A percentile compares a stretch with the other conserved stretches of the same genome.
phyloP scores from a whole-genome alignment of 92 coral and sea anemone genomes.

The Palythoa grandis region DNA sequence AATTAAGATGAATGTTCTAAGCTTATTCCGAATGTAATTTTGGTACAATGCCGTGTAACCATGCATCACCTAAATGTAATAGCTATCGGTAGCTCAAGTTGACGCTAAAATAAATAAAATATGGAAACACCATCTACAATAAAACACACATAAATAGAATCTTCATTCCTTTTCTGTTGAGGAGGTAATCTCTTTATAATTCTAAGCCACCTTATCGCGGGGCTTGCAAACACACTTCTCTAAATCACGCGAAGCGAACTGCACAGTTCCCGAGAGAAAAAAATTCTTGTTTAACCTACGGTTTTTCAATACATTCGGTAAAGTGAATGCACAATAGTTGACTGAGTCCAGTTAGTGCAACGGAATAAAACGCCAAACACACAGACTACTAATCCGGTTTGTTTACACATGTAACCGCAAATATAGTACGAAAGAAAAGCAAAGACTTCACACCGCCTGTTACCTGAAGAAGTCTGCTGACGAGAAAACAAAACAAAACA shows the following conservation, averaged over 20 bases:
- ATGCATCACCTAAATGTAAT: neutral
- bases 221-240: neutral
- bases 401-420: conserved; percentile 41
- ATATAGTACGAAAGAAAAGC: conserved; percentile 21
- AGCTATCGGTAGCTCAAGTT: neutral
- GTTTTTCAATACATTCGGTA: neutral
- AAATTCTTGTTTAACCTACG: neutral
- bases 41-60: neutral
- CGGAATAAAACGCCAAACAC: conserved; percentile 13
- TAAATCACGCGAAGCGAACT: conserved; percentile 7
- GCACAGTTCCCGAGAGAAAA: neutral
- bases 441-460: conserved; percentile 25
- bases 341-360: neutral
- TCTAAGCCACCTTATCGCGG: neutral
- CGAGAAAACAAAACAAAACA: conserved; percentile 1
- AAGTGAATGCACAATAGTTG: neutral
- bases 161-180: neutral
- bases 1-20: neutral
- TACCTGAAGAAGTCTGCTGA: conserved; percentile 15
- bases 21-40: neutral
- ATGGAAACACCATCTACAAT: neutral
- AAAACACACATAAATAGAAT: neutral
- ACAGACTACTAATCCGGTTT: conserved; percentile 6
- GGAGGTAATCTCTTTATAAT: neutral
- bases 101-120: neutral